These are phyloP conservation scores for Bellardia bayeri DNA, from an alignment of 2,888 invertebrate genomes.

Conservation along the genomic window DNA sequence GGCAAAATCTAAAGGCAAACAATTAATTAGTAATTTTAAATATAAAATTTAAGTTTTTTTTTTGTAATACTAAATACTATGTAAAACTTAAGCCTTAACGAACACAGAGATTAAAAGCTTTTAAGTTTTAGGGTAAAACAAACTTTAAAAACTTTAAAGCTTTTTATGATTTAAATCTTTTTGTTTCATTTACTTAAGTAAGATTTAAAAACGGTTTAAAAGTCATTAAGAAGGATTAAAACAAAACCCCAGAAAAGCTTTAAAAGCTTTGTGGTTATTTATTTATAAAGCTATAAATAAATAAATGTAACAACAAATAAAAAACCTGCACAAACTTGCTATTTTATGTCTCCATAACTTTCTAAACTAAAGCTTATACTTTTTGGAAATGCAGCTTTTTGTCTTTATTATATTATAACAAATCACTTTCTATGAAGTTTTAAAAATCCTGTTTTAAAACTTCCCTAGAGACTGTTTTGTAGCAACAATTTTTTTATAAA, in stretches of 20 bases:
- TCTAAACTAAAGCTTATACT: conserved; percentile 25
- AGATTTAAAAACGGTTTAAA: conserved; percentile 15
- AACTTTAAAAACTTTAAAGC: conserved; percentile 5
- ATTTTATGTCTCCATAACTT: not conserved
- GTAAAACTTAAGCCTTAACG: conserved; percentile 67
- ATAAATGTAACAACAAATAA: too few species aligned
- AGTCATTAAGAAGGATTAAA: conserved; percentile 28
- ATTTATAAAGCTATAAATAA: not conserved
- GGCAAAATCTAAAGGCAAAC: not conserved
- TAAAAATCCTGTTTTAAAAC: conserved; percentile 79
- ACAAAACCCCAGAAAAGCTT: conserved; percentile 30
- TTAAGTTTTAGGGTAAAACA: conserved; percentile 48
- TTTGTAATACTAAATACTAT: conserved; percentile 14
- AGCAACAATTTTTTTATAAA: conserved; percentile 39
- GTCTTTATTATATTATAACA: conserved; percentile 48
- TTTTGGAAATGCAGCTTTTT: conserved; percentile 49
- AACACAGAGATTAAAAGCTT: conserved; percentile 42
- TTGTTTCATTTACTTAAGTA: conserved; percentile 72
- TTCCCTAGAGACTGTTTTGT: conserved; percentile 82
- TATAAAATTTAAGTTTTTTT: conserved; percentile 43
- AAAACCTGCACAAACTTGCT: conserved; percentile 47
- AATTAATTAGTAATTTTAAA: conserved; percentile 49
- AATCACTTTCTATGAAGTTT: conserved; percentile 83
- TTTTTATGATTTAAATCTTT: conserved; percentile 45
- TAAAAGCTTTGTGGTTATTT: conserved; percentile 40